Conservation (phyloP, 2,113 vertebrate species). For the Pipa parva region DNA sequence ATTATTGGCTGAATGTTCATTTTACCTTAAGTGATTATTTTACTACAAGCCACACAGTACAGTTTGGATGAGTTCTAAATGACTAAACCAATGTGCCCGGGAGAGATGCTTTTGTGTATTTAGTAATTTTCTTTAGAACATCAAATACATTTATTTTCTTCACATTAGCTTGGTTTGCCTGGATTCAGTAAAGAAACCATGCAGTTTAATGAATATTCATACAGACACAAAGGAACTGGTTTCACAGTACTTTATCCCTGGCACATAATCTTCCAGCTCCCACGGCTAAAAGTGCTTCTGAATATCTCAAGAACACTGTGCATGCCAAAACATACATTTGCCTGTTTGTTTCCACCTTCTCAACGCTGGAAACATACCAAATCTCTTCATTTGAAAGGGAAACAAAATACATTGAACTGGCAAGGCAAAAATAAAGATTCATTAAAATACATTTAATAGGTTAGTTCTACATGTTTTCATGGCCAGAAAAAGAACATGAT, state of each 20-base stretch:
- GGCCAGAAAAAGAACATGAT: too few relatives aligned
- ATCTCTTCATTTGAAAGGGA: background rate
- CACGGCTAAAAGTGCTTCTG: background rate
- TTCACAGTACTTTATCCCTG: background rate
- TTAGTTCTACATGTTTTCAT: background rate
- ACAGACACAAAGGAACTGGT: background rate
- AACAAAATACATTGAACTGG: background rate
- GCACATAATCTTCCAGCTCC: background rate
- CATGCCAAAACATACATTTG: background rate
- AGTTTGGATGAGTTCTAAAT: background rate
- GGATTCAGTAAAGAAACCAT: background rate
- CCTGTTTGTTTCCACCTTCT: background rate
- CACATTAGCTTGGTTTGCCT: background rate
- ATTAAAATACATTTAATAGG: too few relatives aligned
- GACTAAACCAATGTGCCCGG: background rate
- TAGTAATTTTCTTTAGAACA: background rate
- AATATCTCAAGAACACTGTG: background rate
- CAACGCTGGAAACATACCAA: background rate
- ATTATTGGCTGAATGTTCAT: too few relatives aligned
- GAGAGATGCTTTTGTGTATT: background rate
- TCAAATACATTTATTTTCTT: slow-evolving; percentile 8
- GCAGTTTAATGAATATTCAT: background rate
- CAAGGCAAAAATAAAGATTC: too few relatives aligned
- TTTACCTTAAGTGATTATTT: too few relatives aligned
- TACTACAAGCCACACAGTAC: too few relatives aligned